A percentile compares a stretch with the other conserved stretches of the same genome.
phyloP scores from a whole-genome alignment of 2,888 invertebrate genomes.

The Nomada fabriciana region DNA sequence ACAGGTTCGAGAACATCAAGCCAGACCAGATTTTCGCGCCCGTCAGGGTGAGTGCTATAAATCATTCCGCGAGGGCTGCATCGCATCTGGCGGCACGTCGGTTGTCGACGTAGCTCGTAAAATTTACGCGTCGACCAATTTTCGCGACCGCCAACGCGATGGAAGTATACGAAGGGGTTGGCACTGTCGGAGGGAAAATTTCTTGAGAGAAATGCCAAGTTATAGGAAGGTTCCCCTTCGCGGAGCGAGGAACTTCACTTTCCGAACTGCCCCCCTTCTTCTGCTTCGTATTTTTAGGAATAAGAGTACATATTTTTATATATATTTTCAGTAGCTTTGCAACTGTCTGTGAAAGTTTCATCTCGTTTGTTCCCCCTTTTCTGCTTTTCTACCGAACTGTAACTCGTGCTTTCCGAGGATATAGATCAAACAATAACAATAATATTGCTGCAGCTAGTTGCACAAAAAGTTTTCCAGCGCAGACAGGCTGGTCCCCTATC shows the following conservation, averaged over 20 bases:
- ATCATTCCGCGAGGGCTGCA: conserved; percentile 41
- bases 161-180: not conserved
- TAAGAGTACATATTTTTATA: too few relatives aligned
- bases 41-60: conserved; percentile 83
- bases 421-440: too few relatives aligned
- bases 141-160: conserved; percentile 7
- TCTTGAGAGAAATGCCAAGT: not conserved
- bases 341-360: too few relatives aligned
- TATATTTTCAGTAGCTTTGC: too few relatives aligned
- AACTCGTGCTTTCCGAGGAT: too few relatives aligned
- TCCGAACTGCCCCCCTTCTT: too few relatives aligned
- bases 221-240: too few relatives aligned
- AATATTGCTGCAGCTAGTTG: conserved; percentile 8
- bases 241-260: too few relatives aligned
- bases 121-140: conserved; percentile 31
- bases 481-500: conserved; percentile 23
- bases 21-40: conserved; percentile 85
- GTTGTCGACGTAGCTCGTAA: conserved; percentile 21
- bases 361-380: too few relatives aligned
- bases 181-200: not conserved
- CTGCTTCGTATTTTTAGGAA: too few relatives aligned
- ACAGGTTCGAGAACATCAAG: conserved; percentile 81
- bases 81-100: conserved; percentile 16
- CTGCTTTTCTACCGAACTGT: too few relatives aligned
- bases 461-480: conserved; percentile 16